Evolutionary conservation across 2,113 vertebrate genomes (phyloP), one percentile per base, ranked within the genome.

Genomic region (Chlorodrepanis virens): DNA sequence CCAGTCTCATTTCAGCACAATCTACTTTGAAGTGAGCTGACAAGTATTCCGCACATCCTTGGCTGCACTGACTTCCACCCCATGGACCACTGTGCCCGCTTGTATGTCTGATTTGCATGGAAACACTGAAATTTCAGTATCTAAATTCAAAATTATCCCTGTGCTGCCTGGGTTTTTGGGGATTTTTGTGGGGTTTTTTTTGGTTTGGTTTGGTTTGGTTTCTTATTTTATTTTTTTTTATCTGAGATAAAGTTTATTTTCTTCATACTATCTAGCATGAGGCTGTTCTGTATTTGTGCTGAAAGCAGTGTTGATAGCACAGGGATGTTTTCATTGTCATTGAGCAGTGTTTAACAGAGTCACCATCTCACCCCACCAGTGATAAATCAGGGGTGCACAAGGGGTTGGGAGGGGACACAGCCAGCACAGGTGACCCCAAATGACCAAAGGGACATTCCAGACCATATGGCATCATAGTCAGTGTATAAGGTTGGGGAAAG

Each of bases 381-480:
- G 21, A 54, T 23, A 61, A 7, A 21, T 24, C 11, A 28, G 49
- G 24, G 20, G 3, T 40, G 20, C 29, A 54, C 10, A 25, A 33
- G 24, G n/a, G 45, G 12, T 2, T 54, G 47, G n/a, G 35, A 63
- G 11, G 12, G 13, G 13, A 29, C 24, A 45, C 28, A 61, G 20
- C 27, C 6, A 6, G 19, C 16, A 63, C 21, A 49, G 57, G 31
- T 22, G 31, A 70, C 17, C 9, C 29, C n/a, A 79, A 49, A 29
- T 17, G 7, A 40, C 29, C 40, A 47, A 35, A 54, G 24, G 5
- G 29, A 54, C 20, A 47, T n/a, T 79, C 20, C 40, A 63, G 42
- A 24, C 1, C 4, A 4, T 21, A 24, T 10, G 15, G 17, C 4
- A 14, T 21, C 10, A 7, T 7, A 23, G 8, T 40, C 6, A 40